phyloP scores from a whole-genome alignment of 2,888 invertebrate species.

The Elmis aenea region DNA sequence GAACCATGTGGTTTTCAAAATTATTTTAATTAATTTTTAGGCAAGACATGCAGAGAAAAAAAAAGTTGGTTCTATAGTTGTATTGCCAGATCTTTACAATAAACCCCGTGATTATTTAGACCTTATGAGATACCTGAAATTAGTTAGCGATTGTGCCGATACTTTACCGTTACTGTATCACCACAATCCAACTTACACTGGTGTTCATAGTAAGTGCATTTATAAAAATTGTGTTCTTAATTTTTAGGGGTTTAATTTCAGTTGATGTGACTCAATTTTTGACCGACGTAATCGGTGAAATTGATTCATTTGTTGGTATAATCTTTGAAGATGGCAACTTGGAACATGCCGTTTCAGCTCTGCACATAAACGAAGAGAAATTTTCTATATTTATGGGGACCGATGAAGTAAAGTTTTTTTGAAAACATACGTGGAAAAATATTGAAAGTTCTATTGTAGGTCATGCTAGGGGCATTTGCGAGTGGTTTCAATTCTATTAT shows the following conservation, averaged over 20 bases:
- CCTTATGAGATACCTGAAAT: slow-evolving; percentile 59
- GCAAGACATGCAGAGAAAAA: slow-evolving; percentile 59
- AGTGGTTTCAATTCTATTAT: slow-evolving; percentile 65
- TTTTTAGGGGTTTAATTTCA: slow-evolving; percentile 26
- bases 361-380: slow-evolving; percentile 37
- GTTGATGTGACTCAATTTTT: slow-evolving; percentile 40
- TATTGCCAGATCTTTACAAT: slow-evolving; percentile 70
- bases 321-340: slow-evolving; percentile 39
- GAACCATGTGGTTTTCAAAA: slow-evolving; percentile 1
- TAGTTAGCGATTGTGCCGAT: slow-evolving; percentile 63
- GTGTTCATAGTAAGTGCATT: slow-evolving; percentile 59
- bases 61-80: slow-evolving; percentile 60
- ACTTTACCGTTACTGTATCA: slow-evolving; percentile 72
- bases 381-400: slow-evolving; percentile 41
- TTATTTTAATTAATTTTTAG: slow-evolving; percentile 32
- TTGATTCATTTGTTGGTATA: slow-evolving; percentile 42
- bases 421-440: slow-evolving; percentile 2
- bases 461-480: slow-evolving; percentile 57
- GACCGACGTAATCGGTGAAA: slow-evolving; percentile 41
- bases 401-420: slow-evolving; percentile 33
- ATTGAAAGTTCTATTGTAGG: slow-evolving; percentile 46
- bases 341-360: slow-evolving; percentile 35
- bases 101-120: slow-evolving; percentile 57
- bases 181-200: slow-evolving; percentile 66
- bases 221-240: too few relatives aligned